phyloP scores from a whole-genome alignment of 1,140 invertebrate genomes.

The Dermatophagoides farinae region DNA sequence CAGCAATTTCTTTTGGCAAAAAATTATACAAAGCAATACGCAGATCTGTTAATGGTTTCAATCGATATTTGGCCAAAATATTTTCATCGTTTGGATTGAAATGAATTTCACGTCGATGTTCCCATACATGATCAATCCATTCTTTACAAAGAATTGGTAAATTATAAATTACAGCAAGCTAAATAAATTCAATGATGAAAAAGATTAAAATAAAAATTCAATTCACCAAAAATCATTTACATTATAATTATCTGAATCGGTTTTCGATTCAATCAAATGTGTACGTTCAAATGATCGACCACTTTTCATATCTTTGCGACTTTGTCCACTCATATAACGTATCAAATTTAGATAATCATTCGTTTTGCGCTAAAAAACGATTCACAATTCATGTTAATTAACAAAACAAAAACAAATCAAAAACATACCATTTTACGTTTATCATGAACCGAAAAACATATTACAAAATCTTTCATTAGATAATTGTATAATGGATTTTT shows the following conservation, averaged over 20 bases:
- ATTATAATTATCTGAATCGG: slow-evolving; percentile 64
- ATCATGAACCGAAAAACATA: slow-evolving; percentile 5
- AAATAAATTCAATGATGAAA: no score
- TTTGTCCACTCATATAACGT: slow-evolving; percentile 14
- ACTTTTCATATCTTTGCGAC: slow-evolving; percentile 13
- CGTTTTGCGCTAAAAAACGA: neutral
- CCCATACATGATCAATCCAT: slow-evolving; percentile 74
- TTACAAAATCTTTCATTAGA: slow-evolving; percentile 12
- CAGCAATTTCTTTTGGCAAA: slow-evolving; percentile 57
- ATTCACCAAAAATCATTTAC: slow-evolving; percentile 19
- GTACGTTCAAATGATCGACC: slow-evolving; percentile 43
- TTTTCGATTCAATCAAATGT: slow-evolving; percentile 68
- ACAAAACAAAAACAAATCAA: neutral
- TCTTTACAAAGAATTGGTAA: slow-evolving; percentile 63
- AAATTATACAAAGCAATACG: slow-evolving; percentile 73
- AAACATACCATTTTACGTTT: neutral
- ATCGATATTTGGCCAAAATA: slow-evolving; percentile 46
- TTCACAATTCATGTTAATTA: neutral
- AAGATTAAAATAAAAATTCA: neutral
- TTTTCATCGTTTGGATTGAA: slow-evolving; percentile 43
- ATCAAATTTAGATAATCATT: slow-evolving; percentile 11
- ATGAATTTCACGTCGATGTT: slow-evolving; percentile 37
- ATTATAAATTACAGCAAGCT: slow-evolving; percentile 58
- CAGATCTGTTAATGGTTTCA: slow-evolving; percentile 69
- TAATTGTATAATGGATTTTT: slow-evolving; percentile 13